Evolutionary conservation across 2,113 vertebrate genomes (phyloP), one percentile per base, ranked within the genome.

Genomic region (Narcine bancroftii): DNA sequence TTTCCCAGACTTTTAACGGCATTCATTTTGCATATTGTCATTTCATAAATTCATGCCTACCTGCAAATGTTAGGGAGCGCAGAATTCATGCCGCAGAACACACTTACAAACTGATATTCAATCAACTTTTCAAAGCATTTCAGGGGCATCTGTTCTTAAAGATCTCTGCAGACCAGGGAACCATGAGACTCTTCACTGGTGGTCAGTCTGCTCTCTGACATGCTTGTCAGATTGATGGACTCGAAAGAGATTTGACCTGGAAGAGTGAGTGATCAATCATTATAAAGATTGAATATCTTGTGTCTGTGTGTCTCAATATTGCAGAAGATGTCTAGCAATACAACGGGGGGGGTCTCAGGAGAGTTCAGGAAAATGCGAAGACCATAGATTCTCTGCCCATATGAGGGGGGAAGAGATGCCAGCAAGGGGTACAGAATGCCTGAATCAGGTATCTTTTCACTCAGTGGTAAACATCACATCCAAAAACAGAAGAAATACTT

Each of bases 201-300:
- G 93, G 93, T 93, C 93, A 93, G 93, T 94, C 94, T 94, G 92
- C 93, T 93, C 93, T 69, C 89, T 76, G 93, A 96, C 96, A 79
- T 33, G 93, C 93, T 94, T 95, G 94, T 95, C 95, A 93, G 93
- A 92, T 92, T 93, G 94, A 92, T 7, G 93, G 95, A 94, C 94
- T 94, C 89, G 63, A 36, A 53, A 93, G 93, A 95, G 94, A 92
- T 94, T 94, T 96, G 96, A 96, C 96, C 96, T 96, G 96, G 95
- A 93, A 73, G 93, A 93, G 95, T 93, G 92, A 95, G 95, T 29
- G 93, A 97, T 97, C 94, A 93, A 93, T 97, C 96, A 96, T 96
- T 95, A 95, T 96, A 95, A 95, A 95, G 94, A 93, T 85, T 5
- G 24, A 91, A 92, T 96, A 95, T 95, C 95, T 94, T 92, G 93